Conservation (phyloP, 2,113 vertebrate species). For the Zosterops borbonicus region DNA sequence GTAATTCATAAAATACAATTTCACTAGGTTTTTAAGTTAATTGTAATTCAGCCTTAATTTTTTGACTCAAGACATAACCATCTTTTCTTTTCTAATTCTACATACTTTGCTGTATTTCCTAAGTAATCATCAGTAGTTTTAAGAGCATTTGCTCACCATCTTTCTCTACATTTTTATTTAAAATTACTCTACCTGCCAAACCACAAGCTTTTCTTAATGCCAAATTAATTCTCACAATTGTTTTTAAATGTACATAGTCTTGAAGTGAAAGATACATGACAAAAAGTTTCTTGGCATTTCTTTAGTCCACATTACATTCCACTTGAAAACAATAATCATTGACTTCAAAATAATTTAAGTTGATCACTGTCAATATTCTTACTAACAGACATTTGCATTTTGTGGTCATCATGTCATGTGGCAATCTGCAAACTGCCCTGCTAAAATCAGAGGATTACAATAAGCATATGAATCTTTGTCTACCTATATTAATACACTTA, state of each 20-base stretch:
- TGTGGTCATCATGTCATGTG: neutral
- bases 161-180: slow-evolving; percentile 25
- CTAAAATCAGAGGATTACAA: slow-evolving; percentile 31
- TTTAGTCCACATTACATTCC: neutral
- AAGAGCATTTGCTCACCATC: neutral
- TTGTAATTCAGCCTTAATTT: neutral
- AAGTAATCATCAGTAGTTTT: slow-evolving; percentile 25
- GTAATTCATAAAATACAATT: neutral
- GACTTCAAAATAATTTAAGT: neutral
- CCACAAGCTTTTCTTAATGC: neutral
- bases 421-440: neutral
- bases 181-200: neutral
- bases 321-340: neutral
- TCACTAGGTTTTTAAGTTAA: neutral
- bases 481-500: neutral
- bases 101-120: neutral
- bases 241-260: neutral
- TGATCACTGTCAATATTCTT: neutral
- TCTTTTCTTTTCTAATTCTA: neutral
- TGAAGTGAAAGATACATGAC: neutral
- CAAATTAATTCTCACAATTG: neutral
- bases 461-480: neutral
- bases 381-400: neutral
- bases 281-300: neutral
- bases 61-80: neutral